Evolutionary conservation across 2,888 invertebrate genomes (phyloP).

Genomic region (Polyommatus icarus): DNA sequence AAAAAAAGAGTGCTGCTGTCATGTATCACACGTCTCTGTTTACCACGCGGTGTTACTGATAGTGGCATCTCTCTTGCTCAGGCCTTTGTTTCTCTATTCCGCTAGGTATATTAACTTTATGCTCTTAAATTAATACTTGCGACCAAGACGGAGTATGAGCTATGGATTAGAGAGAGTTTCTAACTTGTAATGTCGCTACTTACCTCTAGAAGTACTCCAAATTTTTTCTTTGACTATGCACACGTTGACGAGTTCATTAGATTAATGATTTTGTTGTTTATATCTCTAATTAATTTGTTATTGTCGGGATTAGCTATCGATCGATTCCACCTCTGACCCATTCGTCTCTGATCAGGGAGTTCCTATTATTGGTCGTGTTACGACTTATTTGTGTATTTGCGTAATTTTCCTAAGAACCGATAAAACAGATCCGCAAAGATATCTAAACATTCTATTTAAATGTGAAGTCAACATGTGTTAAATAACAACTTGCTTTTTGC

Average conservation of each 20-base stretch:
- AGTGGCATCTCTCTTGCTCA: too few relatives aligned
- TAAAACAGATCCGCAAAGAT: constrained; percentile 17
- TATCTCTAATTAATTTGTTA: not conserved
- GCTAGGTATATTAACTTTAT: too few relatives aligned
- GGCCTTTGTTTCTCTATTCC: too few relatives aligned
- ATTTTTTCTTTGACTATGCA: not conserved
- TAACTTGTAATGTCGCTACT: not conserved
- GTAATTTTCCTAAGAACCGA: constrained; percentile 8
- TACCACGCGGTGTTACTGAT: too few relatives aligned
- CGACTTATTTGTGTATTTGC: not conserved
- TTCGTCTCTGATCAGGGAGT: not conserved
- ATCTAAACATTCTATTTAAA: constrained; percentile 31
- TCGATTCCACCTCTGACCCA: not conserved
- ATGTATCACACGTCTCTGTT: too few relatives aligned
- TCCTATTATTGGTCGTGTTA: not conserved
- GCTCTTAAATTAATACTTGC: too few relatives aligned
- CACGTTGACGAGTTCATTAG: not conserved
- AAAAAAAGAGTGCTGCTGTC: too few relatives aligned
- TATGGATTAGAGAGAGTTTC: not conserved
- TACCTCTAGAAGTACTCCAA: too few relatives aligned
- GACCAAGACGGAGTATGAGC: too few relatives aligned
- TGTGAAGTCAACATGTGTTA: constrained; percentile 33
- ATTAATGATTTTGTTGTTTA: not conserved
- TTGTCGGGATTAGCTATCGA: not conserved
- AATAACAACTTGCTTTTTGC: constrained; percentile 26